These are phyloP conservation scores for Virgularia gustaviana DNA, from an alignment of 92 coral and sea anemone species.

Conservation along the genomic window DNA sequence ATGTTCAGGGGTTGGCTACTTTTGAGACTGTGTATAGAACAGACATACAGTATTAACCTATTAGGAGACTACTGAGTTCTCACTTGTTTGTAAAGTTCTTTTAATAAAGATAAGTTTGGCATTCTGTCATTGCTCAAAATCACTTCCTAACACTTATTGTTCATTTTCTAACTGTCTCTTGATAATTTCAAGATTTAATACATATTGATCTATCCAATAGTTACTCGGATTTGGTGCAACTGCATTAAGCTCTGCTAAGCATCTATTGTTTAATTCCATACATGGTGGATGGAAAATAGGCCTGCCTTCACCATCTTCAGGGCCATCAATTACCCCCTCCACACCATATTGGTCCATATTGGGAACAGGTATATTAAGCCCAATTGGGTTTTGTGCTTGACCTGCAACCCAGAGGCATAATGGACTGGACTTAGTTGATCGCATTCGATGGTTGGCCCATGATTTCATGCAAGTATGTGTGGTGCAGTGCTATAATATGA, in stretches of 20 bases:
- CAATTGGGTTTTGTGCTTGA: constrained; percentile 62
- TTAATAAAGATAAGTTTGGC: no score
- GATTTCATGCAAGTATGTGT: constrained; percentile 54
- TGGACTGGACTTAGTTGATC: constrained; percentile 59
- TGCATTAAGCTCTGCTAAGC: constrained; percentile 27
- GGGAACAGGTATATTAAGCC: constrained; percentile 36
- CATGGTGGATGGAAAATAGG: constrained; percentile 44
- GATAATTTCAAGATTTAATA: constrained; percentile 41
- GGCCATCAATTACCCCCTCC: constrained; percentile 18
- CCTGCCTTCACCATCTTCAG: constrained; percentile 37
- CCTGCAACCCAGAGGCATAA: constrained; percentile 63
- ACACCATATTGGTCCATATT: constrained; percentile 44
- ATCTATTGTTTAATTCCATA: constrained; percentile 34
- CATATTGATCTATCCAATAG: constrained; percentile 43
- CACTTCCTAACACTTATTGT: neutral
- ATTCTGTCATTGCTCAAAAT: neutral
- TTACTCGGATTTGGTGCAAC: constrained; percentile 29
- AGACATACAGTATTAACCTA: no score
- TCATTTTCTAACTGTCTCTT: constrained; percentile 18
- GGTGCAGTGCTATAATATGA: constrained; percentile 62
- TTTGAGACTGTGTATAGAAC: no score
- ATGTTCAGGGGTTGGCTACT: no score
- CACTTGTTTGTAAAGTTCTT: no score
- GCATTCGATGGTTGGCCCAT: constrained; percentile 57
- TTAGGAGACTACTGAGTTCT: no score